Percentiles rank a stretch among this genome's conserved stretches.
Evolutionary conservation across 2,888 invertebrate genomes (phyloP).

Genomic region (Colostygia pectinataria): DNA sequence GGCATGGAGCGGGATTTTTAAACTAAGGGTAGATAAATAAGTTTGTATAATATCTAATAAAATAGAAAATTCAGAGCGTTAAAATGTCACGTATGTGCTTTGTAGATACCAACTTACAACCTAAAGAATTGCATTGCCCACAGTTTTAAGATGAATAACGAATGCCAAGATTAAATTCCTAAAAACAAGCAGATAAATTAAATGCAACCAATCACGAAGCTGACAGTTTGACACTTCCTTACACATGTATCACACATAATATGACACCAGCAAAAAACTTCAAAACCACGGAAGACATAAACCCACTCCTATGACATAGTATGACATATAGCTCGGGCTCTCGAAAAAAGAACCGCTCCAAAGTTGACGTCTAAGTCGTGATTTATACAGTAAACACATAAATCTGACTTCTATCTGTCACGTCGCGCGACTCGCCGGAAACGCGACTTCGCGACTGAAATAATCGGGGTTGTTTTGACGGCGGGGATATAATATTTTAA

Average conservation of each 20-base stretch:
- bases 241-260: constrained; percentile 22
- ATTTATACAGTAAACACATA: constrained; percentile 84
- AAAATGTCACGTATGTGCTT: no score
- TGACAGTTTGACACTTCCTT: constrained; percentile 9
- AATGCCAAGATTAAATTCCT: no score
- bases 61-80: constrained; percentile 7
- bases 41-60: background rate
- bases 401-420: constrained; percentile 82
- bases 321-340: constrained; percentile 62
- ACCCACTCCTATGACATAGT: constrained; percentile 44
- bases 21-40: constrained; percentile 19
- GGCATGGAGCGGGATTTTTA: constrained; percentile 24
- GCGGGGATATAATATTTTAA: constrained; percentile 17
- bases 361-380: constrained; percentile 65
- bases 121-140: no score
- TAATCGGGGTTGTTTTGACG: constrained; percentile 35
- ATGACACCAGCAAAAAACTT: constrained; percentile 28
- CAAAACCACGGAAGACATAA: constrained; percentile 61
- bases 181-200: background rate
- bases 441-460: constrained; percentile 41
- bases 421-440: constrained; percentile 33
- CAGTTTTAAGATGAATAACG: no score
- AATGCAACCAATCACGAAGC: constrained; percentile 6
- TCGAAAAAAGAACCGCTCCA: constrained; percentile 66
- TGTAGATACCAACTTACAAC: no score